Percentiles rank a stretch among this genome's conserved stretches.
Conservation (phyloP, 2,113 vertebrate genomes). For the Peromyscus leucopus region DNA sequence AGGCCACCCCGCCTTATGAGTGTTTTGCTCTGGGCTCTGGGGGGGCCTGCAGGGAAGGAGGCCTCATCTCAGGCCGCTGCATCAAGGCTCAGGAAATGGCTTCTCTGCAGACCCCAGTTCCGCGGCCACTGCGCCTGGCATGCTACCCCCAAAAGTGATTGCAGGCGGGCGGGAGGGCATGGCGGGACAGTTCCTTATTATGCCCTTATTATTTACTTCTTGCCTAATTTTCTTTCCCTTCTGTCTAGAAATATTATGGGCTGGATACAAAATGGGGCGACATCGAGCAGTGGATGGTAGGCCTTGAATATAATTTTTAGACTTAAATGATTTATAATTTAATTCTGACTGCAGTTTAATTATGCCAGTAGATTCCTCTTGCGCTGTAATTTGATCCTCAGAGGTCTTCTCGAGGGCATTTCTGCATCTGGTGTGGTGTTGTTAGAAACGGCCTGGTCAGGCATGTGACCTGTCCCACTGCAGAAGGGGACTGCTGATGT, state of each 20-base stretch:
- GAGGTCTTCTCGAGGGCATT: background rate
- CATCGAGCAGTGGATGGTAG: conserved; percentile 99
- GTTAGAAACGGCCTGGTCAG: background rate
- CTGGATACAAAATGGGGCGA: conserved; percentile 96
- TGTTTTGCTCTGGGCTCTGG: background rate
- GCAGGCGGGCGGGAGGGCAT: conserved; percentile 58
- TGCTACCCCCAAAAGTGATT: rapidly evolving
- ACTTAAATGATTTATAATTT: conserved; percentile 52
- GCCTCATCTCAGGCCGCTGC: background rate
- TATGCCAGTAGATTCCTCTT: background rate
- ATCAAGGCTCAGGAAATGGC: rapidly evolving
- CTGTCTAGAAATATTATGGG: conserved; percentile 96
- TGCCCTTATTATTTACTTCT: conserved; percentile 44
- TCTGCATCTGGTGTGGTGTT: background rate
- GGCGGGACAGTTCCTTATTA: background rate
- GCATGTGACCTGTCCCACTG: rapidly evolving
- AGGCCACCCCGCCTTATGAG: rapidly evolving
- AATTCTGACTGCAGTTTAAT: background rate
- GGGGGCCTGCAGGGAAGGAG: background rate
- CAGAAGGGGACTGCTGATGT: background rate
- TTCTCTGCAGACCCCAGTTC: rapidly evolving
- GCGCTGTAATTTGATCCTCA: background rate
- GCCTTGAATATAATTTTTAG: conserved; percentile 72
- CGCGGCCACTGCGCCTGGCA: rapidly evolving
- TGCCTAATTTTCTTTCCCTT: conserved; percentile 83